Base-by-base conservation (phyloP, 1,140 invertebrate genomes). In the Lordiphosa mommai region DNA sequence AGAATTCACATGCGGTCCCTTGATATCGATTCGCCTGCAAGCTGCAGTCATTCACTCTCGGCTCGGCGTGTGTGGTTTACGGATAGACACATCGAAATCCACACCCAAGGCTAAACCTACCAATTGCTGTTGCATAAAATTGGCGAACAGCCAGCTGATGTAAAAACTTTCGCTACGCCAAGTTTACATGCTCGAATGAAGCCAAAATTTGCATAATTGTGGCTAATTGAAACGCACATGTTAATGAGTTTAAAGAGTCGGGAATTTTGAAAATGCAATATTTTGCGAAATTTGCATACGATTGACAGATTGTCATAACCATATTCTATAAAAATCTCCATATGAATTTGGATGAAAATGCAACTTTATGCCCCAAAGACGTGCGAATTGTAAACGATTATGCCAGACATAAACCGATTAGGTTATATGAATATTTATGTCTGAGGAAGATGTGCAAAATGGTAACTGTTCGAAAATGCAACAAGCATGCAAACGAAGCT, bases 381-480 rank as follows among this genome's bases (percentile, higher is more conserved):
- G 67, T 82, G 76, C 43, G 50, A 63, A 76, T 49, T 64, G 67
- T 59, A 51, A 52, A 59, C 59, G 55, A 61, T 84, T 68, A 68
- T 57, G 43, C 23, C 49, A 58, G 55, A 53, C 77, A 69, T 84
- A 84, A 84, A 84, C 77, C 72, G 77, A 84, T 84, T 84, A 84
- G 63, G 49, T 58, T 63, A 55, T 57, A 84, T 84, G 77, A 82
- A 84, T 84, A 84, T 84, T 84, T 72, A 84, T 84, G 77, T 53
- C 13, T 38, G 34, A 50, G 34, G 48, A 60, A 46, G 52, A 66
- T 51, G 13, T 17, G 56, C 30, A n/a, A 10, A 33, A 58, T 36
- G 47, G 23, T 14, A 8, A 50, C 13, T 29, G 43, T 4, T 44
- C 56, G 61, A 32, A 43, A 44, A 72, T 79, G 73, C 74, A 77